A percentile compares a stretch with the other conserved stretches of the same genome.
Conservation (phyloP, 2,797 vertebrate species). For the Brotula barbata region DNA sequence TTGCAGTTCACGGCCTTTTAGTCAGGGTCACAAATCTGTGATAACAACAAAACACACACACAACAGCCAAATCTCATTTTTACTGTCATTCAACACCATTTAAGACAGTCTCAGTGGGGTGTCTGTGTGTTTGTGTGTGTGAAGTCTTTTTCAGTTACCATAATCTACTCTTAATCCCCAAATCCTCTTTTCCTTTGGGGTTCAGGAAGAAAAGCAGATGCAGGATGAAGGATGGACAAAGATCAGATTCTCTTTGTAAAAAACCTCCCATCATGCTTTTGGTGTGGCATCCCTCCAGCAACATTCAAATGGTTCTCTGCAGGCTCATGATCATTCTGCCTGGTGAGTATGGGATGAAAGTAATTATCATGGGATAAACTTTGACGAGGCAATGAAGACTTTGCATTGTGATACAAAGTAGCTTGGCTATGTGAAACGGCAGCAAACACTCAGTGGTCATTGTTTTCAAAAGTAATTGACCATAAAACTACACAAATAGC, state of each 20-base stretch:
- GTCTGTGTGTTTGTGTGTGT: constrained; percentile 33
- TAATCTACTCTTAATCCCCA: constrained; percentile 51
- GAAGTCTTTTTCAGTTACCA: constrained; percentile 23
- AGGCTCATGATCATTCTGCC: not conserved
- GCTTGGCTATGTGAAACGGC: too few relatives aligned
- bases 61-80: constrained; percentile 28
- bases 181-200: constrained; percentile 38
- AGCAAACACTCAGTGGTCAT: too few relatives aligned
- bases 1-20: constrained; percentile 26
- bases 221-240: constrained; percentile 7
- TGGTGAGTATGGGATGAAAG: too few relatives aligned
- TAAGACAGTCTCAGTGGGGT: constrained; percentile 22
- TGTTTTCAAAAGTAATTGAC: too few relatives aligned
- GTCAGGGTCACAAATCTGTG: constrained; percentile 17
- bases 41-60: constrained; percentile 39
- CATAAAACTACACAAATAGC: too few relatives aligned
- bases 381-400: too few relatives aligned
- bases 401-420: too few relatives aligned
- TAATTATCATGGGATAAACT: too few relatives aligned
- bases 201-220: constrained; percentile 3
- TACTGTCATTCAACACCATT: constrained; percentile 46
- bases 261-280: constrained; percentile 23
- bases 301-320: not conserved
- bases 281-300: constrained; percentile 10
- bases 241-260: not conserved